Conservation (phyloP, 2,113 vertebrate genomes). For the Nothobranchius kuhntae region DNA sequence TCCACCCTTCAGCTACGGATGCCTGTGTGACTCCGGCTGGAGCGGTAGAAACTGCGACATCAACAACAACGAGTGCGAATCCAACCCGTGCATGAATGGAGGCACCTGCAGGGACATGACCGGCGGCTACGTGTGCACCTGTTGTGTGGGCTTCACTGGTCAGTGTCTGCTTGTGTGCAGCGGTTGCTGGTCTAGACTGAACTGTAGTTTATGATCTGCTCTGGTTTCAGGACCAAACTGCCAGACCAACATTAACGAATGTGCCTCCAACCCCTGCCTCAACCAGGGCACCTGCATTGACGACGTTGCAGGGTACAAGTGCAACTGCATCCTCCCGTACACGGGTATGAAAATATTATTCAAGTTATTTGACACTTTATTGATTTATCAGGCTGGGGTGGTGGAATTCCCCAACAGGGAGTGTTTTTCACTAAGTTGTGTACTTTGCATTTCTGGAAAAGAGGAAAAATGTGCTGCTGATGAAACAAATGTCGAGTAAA, state of each 20-base stretch:
- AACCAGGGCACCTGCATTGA: conserved; percentile 96
- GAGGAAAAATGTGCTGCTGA: conserved; percentile 40
- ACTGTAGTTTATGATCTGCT: neutral
- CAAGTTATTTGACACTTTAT: conserved; percentile 4
- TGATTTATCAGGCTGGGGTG: conserved; percentile 34
- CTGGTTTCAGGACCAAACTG: conserved; percentile 87
- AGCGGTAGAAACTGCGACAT: conserved; percentile 91
- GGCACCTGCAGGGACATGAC: conserved; percentile 97
- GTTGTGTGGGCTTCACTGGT: conserved; percentile 92
- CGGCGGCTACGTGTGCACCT: conserved; percentile 92
- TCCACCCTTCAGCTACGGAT: conserved; percentile 82
- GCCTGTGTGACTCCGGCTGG: conserved; percentile 92
- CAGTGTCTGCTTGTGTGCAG: conserved; percentile 48
- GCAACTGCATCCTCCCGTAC: conserved; percentile 92
- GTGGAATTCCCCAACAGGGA: conserved; percentile 10
- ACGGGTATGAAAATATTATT: conserved; percentile 83
- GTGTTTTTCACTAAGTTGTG: conserved; percentile 32
- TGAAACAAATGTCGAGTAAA: conserved; percentile 48
- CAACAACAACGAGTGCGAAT: conserved; percentile 95
- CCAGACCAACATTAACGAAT: conserved; percentile 97
- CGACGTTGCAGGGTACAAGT: conserved; percentile 92
- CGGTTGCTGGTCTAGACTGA: conserved; percentile 2
- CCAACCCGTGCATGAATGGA: conserved; percentile 93
- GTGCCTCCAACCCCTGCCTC: conserved; percentile 94
- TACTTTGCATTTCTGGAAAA: conserved; percentile 16